Evolutionary conservation across 2,888 invertebrate species (phyloP).

Genomic region (Drosophila niveifrons): DNA sequence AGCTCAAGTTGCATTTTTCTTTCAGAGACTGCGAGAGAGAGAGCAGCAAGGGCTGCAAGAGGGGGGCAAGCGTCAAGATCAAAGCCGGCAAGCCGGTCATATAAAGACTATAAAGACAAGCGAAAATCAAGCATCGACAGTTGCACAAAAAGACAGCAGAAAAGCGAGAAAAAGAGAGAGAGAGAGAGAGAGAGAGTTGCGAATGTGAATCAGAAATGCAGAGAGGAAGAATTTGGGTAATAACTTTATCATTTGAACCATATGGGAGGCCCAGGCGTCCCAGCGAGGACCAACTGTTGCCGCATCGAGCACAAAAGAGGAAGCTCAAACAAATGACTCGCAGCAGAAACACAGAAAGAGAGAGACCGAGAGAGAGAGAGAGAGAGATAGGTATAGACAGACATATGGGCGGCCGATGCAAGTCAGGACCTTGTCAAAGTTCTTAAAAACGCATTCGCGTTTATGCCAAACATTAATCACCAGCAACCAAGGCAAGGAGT

Average conservation of each 20-base stretch:
- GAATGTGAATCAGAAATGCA: constrained; percentile 35
- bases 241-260: constrained; percentile 84
- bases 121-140: constrained; percentile 80
- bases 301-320: constrained; percentile 43
- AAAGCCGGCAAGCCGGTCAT: constrained; percentile 70
- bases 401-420: constrained; percentile 62
- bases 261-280: constrained; percentile 83
- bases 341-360: background rate
- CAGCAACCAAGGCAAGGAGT: constrained; percentile 26
- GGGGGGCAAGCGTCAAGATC: constrained; percentile 65
- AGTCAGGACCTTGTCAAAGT: constrained; percentile 82
- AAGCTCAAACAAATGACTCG: constrained; percentile 63
- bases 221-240: constrained; percentile 81
- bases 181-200: constrained; percentile 23
- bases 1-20: constrained; percentile 80
- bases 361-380: background rate
- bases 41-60: constrained; percentile 1
- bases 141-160: constrained; percentile 44
- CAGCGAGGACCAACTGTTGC: constrained; percentile 62
- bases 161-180: constrained; percentile 7
- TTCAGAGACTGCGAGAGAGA: constrained; percentile 33
- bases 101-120: constrained; percentile 65
- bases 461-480: constrained; percentile 83
- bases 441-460: constrained; percentile 81
- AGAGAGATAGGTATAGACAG: constrained; percentile 39